phyloP scores from a whole-genome alignment of 2,888 invertebrate species.

The Drosophila planitibia region DNA sequence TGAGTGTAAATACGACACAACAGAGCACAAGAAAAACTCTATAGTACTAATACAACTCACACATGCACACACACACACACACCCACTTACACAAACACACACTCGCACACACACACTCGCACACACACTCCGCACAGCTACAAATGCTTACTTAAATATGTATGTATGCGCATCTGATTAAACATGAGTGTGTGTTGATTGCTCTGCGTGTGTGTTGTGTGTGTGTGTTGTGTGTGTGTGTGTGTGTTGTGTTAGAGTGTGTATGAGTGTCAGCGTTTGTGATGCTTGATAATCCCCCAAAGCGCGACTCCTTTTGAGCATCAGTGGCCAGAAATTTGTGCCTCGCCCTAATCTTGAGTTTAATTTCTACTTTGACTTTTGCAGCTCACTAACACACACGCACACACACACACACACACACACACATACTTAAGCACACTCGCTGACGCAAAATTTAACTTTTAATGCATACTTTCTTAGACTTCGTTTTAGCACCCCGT shows the following conservation, averaged over 20 bases:
- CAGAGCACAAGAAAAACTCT: constrained; percentile 25
- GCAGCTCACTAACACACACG: constrained; percentile 28
- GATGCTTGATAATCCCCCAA: constrained; percentile 62
- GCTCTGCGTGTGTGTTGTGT: constrained; percentile 31
- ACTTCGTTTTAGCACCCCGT: constrained; percentile 20
- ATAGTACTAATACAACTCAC: constrained; percentile 14
- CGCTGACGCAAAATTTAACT: constrained; percentile 37
- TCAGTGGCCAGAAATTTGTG: constrained; percentile 47
- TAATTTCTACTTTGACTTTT: constrained; percentile 76
- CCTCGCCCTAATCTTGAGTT: constrained; percentile 73
- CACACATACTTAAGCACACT: constrained; percentile 1
- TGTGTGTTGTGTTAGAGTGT: constrained; percentile 12
- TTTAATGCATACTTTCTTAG: constrained; percentile 61
- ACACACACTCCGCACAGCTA: constrained; percentile 18
- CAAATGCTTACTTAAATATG: constrained; percentile 71
- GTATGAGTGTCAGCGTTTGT: constrained; percentile 35
- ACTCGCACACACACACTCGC: neutral
- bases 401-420: constrained; percentile 8
- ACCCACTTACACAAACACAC: constrained; percentile 1
- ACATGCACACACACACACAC: neutral
- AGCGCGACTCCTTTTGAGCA: constrained; percentile 43
- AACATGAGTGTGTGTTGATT: constrained; percentile 65
- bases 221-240: constrained; percentile 33
- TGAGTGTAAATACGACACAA: constrained; percentile 71
- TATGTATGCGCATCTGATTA: constrained; percentile 79